A percentile compares a stretch with the other conserved stretches of the same genome.
Conservation (phyloP, 1,140 invertebrate genomes). For the Antheraea mylitta region DNA sequence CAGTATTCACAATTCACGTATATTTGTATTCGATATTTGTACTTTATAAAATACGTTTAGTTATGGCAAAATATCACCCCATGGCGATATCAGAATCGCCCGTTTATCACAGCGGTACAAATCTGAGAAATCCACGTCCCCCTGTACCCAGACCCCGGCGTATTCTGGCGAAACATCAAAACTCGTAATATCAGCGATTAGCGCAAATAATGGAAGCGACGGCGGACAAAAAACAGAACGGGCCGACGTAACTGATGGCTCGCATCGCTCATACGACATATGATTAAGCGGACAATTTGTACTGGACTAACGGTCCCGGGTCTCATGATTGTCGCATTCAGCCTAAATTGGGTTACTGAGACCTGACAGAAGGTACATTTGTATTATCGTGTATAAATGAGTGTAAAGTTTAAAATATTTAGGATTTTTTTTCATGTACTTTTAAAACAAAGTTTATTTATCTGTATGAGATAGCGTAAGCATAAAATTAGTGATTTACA, state of each 20-base stretch:
- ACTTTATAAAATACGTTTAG: too few relatives aligned
- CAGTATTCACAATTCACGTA: too few relatives aligned
- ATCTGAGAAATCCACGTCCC: not conserved
- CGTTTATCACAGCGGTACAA: not conserved
- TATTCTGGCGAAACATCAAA: conserved; percentile 19
- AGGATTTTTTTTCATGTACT: not conserved
- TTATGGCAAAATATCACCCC: too few relatives aligned
- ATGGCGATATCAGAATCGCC: too few relatives aligned
- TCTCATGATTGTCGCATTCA: conserved; percentile 2
- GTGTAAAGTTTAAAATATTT: not conserved
- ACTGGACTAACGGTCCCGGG: conserved; percentile 26
- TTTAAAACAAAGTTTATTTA: too few relatives aligned
- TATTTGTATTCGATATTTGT: too few relatives aligned
- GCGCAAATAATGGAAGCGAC: conserved; percentile 19
- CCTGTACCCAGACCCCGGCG: not conserved
- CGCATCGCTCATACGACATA: conserved; percentile 34
- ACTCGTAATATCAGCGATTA: conserved; percentile 33
- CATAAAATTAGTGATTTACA: too few relatives aligned
- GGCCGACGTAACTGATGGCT: conserved; percentile 25
- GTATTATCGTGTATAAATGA: not conserved
- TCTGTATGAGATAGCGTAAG: too few relatives aligned
- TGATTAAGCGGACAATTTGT: conserved; percentile 47
- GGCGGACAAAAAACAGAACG: conserved; percentile 31
- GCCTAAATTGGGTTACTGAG: conserved; percentile 1
- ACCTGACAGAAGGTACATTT: not conserved